A percentile compares a stretch with the other conserved stretches of the same genome.
Evolutionary conservation across 37 sponge, comb jelly and placozoan species (phyloP).

Genomic region (Oopsacas minuta): DNA sequence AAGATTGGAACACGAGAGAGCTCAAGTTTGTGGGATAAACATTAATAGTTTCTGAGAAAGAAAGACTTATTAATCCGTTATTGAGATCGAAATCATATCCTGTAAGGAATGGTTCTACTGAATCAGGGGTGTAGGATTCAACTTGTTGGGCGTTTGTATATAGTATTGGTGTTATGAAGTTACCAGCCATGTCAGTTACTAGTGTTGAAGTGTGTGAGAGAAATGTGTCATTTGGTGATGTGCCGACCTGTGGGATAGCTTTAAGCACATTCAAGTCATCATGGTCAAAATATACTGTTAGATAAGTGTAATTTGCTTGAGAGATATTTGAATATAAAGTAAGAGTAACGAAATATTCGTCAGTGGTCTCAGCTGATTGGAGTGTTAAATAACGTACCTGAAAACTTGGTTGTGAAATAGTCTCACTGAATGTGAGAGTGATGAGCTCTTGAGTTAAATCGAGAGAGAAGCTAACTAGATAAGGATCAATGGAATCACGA

Average conservation of each 20-base stretch:
- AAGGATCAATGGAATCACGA: conserved; percentile 36
- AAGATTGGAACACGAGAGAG: background rate
- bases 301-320: background rate
- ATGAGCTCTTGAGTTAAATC: conserved; percentile 34
- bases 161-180: conserved; percentile 37
- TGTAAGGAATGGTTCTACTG: conserved; percentile 30
- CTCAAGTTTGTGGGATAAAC: conserved; percentile 14
- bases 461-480: conserved; percentile 35
- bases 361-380: background rate
- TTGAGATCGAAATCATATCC: conserved; percentile 54
- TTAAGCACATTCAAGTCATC: conserved; percentile 19
- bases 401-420: conserved; percentile 9
- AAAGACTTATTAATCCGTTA: conserved; percentile 42
- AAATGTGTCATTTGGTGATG: conserved; percentile 9
- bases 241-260: conserved; percentile 11
- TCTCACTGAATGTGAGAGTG: conserved; percentile 39
- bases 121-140: conserved; percentile 35
- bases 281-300: background rate
- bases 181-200: conserved; percentile 44
- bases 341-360: background rate
- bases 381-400: conserved; percentile 18
- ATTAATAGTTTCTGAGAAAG: conserved; percentile 62
- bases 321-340: background rate
- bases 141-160: conserved; percentile 26
- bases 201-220: conserved; percentile 22